phyloP scores from a whole-genome alignment of 2,113 vertebrate species.

The Recurvirostra avosetta region DNA sequence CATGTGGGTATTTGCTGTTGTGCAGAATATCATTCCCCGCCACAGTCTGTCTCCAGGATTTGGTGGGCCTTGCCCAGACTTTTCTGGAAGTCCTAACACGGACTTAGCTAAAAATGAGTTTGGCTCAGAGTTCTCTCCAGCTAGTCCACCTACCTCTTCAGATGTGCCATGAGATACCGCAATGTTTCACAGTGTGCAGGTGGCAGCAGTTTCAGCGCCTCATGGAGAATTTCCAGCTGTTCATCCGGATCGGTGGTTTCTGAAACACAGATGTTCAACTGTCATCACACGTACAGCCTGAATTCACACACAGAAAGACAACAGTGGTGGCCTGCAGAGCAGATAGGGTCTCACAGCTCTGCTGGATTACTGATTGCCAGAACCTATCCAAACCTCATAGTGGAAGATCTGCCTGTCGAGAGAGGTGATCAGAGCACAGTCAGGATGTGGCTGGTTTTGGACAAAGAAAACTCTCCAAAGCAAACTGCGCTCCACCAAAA shows the following conservation, averaged over 20 bases:
- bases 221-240: conserved; percentile 91
- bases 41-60: neutral
- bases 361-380: neutral
- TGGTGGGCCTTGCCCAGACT: neutral
- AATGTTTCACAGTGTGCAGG: conserved; percentile 97
- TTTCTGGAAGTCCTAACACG: neutral
- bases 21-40: neutral
- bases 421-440: neutral
- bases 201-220: conserved; percentile 92
- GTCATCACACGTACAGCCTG: neutral
- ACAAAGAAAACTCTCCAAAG: neutral
- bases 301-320: neutral
- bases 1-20: neutral
- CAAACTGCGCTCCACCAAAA: neutral
- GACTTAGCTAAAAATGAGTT: neutral
- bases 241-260: conserved; percentile 90
- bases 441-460: neutral
- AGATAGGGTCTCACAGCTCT: neutral
- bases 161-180: conserved; percentile 96
- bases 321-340: neutral
- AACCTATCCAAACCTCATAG: neutral
- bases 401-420: neutral
- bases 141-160: conserved; percentile 85
- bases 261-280: conserved; percentile 61
- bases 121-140: neutral